Evolutionary conservation across 2,797 vertebrate species (phyloP), one percentile per base, ranked within the genome.

Genomic region (Gymnocypris eckloni): DNA sequence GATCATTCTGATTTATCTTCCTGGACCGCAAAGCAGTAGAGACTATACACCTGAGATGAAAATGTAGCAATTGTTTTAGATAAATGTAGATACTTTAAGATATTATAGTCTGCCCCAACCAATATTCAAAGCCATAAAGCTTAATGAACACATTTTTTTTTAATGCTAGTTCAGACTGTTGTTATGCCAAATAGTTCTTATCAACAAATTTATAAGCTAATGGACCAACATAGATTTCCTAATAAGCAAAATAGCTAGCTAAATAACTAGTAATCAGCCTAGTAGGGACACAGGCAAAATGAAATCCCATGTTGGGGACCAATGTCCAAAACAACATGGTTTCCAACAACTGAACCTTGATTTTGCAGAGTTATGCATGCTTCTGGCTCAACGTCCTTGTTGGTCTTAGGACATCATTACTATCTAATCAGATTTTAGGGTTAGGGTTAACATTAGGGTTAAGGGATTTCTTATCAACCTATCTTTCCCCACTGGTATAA

Each of bases 1-100:
- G 78, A 59, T 91, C 88, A 52, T 86, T 48, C 16, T 86, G 41
- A 41, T 67, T 82, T 67, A 90, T 87, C 81, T 91, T 91, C 41
- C 37, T 66, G 5, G 33, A 82, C 39, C 64, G 88, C 43, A 90
- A 77, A 70, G 84, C 86, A 4, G 77, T 66, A 16, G 15, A 77
- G 41, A 71, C 54, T 13, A 80, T 54, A 25, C 79, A 15, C 69
- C 90, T 91, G 70, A 69, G 39, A 48, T 79, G 20, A 28, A 85
- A 79, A 81, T 18, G 11, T 43, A 18, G 16, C 54, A 5, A 61
- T 89, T 66, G 28, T 37, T 1, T 83, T 39, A 18, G 4, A 82
- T 43, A 64, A 43, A 61, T 33, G 39, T 37, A 41, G 48, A 81
- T 9, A 41, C 22, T 15, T 28, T 20, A 59, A 59, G 4, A 61